These are phyloP conservation scores for Diplosoma virens DNA, from an alignment of 23 tunicate species.

Conservation along the genomic window DNA sequence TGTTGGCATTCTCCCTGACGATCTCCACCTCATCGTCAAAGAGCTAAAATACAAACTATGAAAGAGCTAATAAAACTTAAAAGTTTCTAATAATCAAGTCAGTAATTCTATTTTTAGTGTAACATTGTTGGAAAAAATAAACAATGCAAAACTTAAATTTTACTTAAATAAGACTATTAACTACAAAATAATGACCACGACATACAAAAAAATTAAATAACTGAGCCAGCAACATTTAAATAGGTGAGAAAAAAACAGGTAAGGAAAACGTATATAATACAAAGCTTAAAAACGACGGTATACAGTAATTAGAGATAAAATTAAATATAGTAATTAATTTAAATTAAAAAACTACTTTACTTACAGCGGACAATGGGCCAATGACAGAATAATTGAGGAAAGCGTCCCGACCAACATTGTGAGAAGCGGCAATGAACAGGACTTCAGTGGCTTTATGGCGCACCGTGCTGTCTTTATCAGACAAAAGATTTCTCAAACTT, in stretches of 20 bases:
- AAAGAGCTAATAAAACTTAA: too few species aligned
- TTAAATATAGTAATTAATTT: neutral
- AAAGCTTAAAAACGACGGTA: too few species aligned
- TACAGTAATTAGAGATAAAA: neutral
- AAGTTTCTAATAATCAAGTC: too few species aligned
- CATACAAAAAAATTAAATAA: too few species aligned
- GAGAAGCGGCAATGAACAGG: conserved; percentile 65
- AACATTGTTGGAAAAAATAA: too few species aligned
- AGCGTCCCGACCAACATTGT: conserved; percentile 75
- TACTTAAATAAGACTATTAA: too few species aligned
- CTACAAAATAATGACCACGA: too few species aligned
- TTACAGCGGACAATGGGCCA: conserved; percentile 49
- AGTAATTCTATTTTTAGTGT: too few species aligned
- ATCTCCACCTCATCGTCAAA: conserved; percentile 93
- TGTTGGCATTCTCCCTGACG: conserved; percentile 70
- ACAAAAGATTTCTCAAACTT: conserved; percentile 60
- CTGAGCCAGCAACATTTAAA: too few species aligned
- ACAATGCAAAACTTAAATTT: too few species aligned
- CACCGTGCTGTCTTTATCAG: conserved; percentile 75
- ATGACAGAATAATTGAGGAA: conserved; percentile 70
- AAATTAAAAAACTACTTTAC: neutral
- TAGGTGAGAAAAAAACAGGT: too few species aligned
- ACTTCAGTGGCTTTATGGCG: conserved; percentile 87
- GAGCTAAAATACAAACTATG: conserved; percentile 43
- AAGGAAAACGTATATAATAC: too few species aligned